Percentiles rank a stretch among this genome's conserved stretches.
phyloP scores from a whole-genome alignment of 2,888 invertebrate species.

The Heptascelio sp. region DNA sequence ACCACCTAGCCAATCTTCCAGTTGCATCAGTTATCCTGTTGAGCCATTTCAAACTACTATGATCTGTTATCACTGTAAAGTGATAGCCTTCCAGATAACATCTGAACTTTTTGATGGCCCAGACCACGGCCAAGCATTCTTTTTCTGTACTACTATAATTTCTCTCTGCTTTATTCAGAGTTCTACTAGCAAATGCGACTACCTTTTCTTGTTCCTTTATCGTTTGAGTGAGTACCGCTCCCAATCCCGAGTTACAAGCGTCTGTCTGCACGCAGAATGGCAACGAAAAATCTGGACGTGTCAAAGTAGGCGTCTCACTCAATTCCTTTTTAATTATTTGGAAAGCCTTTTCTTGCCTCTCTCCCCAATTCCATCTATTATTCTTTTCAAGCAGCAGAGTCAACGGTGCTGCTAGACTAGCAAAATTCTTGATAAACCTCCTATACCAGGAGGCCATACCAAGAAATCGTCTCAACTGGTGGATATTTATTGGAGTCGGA shows the following conservation, averaged over 20 bases:
- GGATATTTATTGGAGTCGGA: conserved; percentile 31
- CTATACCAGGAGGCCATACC: conserved; percentile 54
- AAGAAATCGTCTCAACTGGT: conserved; percentile 72
- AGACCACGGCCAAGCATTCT: conserved; percentile 73
- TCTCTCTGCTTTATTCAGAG: conserved; percentile 60
- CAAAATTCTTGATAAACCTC: background rate
- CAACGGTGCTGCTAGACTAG: background rate
- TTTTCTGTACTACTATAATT: conserved; percentile 71
- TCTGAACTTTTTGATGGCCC: conserved; percentile 66
- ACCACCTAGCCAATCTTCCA: conserved; percentile 56
- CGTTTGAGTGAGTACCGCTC: conserved; percentile 69
- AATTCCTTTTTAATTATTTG: background rate
- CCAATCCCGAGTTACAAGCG: conserved; percentile 41
- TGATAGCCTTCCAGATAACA: conserved; percentile 69
- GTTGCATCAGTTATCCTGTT: conserved; percentile 61
- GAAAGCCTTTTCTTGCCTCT: background rate
- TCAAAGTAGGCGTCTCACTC: background rate
- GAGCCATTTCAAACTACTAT: conserved; percentile 69
- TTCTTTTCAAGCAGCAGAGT: background rate
- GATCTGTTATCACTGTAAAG: conserved; percentile 70
- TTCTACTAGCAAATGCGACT: conserved; percentile 71
- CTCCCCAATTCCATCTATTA: background rate
- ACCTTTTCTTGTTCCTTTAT: conserved; percentile 58
- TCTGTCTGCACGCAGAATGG: conserved; percentile 14
- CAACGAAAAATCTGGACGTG: background rate